Conservation (phyloP, 1,140 invertebrate genomes). For the Bicyclus anynana region DNA sequence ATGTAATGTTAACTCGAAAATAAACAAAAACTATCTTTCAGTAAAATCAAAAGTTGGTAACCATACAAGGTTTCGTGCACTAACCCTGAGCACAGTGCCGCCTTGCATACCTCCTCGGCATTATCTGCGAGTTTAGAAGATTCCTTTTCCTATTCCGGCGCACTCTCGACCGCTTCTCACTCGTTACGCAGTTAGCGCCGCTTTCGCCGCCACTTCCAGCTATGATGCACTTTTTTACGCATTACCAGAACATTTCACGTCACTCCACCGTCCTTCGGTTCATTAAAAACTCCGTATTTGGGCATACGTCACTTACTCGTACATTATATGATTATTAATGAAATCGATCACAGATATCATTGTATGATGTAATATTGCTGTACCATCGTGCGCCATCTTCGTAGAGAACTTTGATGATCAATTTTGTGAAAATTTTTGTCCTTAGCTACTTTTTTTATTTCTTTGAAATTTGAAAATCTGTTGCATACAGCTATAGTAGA, state of each 20-base stretch:
- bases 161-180: background rate
- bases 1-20: no score
- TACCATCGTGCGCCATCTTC: no score
- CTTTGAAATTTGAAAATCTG: no score
- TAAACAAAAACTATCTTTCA: no score
- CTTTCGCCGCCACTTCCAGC: background rate
- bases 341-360: background rate
- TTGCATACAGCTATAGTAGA: no score
- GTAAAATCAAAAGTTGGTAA: no score
- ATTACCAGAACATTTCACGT: background rate
- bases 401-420: no score
- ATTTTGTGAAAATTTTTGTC: no score
- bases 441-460: no score
- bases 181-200: background rate
- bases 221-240: background rate
- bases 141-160: background rate
- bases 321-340: background rate
- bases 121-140: background rate
- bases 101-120: background rate
- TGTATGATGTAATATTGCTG: no score
- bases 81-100: background rate
- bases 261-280: background rate
- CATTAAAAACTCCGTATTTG: background rate
- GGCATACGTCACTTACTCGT: no score
- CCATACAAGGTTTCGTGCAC: no score